Conservation (phyloP, 2,797 vertebrate genomes). For the Podarcis siculus region DNA sequence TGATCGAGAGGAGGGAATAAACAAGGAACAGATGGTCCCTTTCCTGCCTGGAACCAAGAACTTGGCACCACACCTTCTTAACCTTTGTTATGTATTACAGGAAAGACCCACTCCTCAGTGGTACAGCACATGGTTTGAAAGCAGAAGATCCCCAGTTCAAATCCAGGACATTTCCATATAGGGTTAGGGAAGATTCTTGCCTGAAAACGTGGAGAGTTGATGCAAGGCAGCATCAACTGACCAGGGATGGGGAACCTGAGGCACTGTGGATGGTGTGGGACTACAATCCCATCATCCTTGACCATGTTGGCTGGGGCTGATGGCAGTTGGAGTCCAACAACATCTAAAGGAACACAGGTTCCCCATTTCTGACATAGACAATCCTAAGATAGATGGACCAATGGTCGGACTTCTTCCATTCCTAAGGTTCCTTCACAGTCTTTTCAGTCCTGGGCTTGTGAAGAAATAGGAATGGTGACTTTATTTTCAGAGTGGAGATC, state of each 20-base stretch:
- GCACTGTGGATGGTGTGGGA: background rate
- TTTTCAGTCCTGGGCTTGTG: background rate
- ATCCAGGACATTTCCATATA: background rate
- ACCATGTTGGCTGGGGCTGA: background rate
- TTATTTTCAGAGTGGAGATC: background rate
- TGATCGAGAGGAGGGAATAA: background rate
- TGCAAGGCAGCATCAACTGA: background rate
- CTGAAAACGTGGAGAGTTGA: background rate
- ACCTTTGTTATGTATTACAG: background rate
- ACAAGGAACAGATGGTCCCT: background rate
- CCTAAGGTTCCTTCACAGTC: background rate
- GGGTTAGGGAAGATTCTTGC: background rate
- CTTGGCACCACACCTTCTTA: background rate
- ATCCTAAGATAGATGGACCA: background rate
- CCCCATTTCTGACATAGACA: background rate
- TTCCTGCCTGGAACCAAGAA: background rate
- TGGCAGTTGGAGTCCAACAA: background rate
- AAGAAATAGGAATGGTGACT: background rate
- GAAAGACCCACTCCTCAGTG: background rate
- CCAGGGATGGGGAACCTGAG: background rate
- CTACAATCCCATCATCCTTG: background rate
- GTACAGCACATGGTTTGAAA: background rate
- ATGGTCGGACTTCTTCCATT: background rate
- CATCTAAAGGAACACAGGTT: background rate
- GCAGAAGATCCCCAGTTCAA: background rate